phyloP scores from a whole-genome alignment of 2,797 vertebrate genomes.

The Carcharodon carcharias region DNA sequence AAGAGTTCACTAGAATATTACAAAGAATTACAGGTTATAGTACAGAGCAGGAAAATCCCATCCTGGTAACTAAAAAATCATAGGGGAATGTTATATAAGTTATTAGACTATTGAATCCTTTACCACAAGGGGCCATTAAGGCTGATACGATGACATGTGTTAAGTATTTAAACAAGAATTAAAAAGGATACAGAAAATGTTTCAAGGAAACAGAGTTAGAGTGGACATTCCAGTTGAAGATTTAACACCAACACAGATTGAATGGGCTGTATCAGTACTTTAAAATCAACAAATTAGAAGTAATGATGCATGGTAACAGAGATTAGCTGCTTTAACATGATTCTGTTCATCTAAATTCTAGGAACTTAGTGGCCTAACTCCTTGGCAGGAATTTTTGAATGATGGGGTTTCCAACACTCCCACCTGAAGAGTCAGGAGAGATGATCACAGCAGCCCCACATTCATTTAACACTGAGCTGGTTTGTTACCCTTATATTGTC shows the following conservation, averaged over 20 bases:
- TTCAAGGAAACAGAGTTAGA: not conserved
- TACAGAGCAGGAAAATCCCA: not conserved
- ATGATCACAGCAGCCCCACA: no score
- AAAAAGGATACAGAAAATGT: not conserved
- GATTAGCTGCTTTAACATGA: not conserved
- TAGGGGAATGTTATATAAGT: not conserved
- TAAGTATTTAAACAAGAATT: not conserved
- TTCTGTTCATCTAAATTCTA: not conserved
- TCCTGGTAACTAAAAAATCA: not conserved
- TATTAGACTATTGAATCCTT: not conserved
- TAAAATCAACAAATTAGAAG: not conserved
- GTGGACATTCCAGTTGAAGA: not conserved
- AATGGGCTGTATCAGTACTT: not conserved
- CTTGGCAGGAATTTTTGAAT: no score
- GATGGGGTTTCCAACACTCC: no score
- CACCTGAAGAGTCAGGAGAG: no score
- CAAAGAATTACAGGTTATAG: not conserved
- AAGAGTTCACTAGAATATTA: no score
- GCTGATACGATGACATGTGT: not conserved
- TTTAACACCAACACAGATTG: not conserved
- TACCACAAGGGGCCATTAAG: no score
- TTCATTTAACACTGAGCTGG: not conserved
- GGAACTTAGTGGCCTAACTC: not conserved
- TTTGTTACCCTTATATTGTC: not conserved
- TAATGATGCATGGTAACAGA: not conserved